These are phyloP conservation scores for Calyptommatus sinebrachiatus DNA, from an alignment of 2,113 vertebrate species.

Conservation along the genomic window DNA sequence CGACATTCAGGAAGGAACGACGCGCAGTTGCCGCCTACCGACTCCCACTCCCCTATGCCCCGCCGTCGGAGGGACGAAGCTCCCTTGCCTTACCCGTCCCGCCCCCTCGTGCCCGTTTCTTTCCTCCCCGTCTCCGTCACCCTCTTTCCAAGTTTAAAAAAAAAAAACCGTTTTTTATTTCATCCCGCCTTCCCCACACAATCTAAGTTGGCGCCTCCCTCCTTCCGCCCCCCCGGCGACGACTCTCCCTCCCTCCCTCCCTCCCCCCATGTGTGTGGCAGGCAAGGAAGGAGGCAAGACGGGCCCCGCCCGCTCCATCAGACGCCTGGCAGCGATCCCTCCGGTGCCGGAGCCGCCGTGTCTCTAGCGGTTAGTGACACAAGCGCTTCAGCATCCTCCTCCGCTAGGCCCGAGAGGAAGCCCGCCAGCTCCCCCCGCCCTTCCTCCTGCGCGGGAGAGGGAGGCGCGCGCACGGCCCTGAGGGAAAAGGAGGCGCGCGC, in stretches of 20 bases:
- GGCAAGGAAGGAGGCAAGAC: background rate
- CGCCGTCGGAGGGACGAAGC: background rate
- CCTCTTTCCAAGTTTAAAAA: background rate
- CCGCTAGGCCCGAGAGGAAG: slow-evolving; percentile 3
- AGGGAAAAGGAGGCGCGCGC: too few species aligned
- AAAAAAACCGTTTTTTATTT: background rate
- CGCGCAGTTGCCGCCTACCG: too few species aligned
- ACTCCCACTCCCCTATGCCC: background rate
- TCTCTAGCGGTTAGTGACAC: slow-evolving; percentile 34
- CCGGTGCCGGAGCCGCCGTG: slow-evolving; percentile 24
- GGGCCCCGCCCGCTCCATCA: background rate
- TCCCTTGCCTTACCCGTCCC: too few species aligned
- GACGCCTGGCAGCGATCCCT: slow-evolving; percentile 17
- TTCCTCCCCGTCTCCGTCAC: too few species aligned
- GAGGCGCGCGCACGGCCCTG: background rate
- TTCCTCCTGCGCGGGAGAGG: background rate
- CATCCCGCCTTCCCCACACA: too few species aligned
- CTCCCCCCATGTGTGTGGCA: background rate
- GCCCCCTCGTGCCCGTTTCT: too few species aligned
- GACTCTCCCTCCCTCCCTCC: background rate
- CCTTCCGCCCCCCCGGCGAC: background rate
- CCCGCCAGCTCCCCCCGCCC: slow-evolving; percentile 1
- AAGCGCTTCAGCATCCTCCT: slow-evolving; percentile 20
- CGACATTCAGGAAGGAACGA: too few species aligned
- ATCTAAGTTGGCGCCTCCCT: background rate